Evolutionary conservation across 37 sponge, comb jelly and placozoan species (phyloP), one percentile per base, ranked within the genome.

Genomic region (Geodia barretti): DNA sequence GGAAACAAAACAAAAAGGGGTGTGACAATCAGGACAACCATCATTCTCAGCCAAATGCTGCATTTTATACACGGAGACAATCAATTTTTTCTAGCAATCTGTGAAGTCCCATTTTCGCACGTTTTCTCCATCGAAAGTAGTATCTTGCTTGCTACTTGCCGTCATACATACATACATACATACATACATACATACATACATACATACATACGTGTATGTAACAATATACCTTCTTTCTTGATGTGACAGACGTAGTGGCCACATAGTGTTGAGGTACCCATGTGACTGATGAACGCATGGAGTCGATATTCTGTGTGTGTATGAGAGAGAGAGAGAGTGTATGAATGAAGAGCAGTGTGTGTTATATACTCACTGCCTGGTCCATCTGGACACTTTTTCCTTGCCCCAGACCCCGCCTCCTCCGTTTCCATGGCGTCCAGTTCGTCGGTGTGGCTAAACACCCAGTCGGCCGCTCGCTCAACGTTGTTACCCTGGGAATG

Each of bases 181-280:
- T n/a, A n/a, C n/a, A n/a, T n/a, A n/a, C n/a, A n/a, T n/a, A n/a
- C n/a, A n/a, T n/a, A n/a, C n/a, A n/a, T n/a, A n/a, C n/a, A n/a
- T n/a, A n/a, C n/a, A 33, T 21, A 83, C 60, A 42, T 29, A n/a
- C 38, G 28, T 79, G 31, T 26, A 84, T 79, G 54, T 41, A n/a
- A n/a, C n/a, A n/a, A 47, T 11, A 47, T 47, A 47, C 93, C 94
- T 7, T 91, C 89, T 74, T 88, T 93, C 60, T 62, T 62, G 58
- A 96, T 96, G 72, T 96, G 97, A 62, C 93, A 92, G 39, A 96
- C 94, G 38, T 96, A 96, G 70, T 96, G 97, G 9, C 97, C 97
- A 77, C 88, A 89, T 76, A 79, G 64, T 34, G 97, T 87, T 59
- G 91, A 91, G 68, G 93, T 88, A 2, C 97, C 97, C 93, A 96